phyloP scores from a whole-genome alignment of 2,113 vertebrate genomes.

The Felis catus region DNA sequence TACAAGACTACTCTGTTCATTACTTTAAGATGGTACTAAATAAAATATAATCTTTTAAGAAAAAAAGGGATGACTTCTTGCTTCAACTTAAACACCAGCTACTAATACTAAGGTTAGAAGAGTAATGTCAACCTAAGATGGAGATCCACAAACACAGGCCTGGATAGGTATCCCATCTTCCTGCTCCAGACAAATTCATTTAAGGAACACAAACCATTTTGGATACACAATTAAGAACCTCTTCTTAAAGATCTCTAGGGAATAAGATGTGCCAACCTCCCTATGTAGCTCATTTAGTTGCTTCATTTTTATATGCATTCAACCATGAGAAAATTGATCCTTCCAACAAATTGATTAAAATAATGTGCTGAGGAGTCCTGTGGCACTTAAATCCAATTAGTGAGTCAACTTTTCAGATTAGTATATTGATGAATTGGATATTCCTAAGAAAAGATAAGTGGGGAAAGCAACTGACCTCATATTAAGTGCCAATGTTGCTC shows the following conservation, averaged over 20 bases:
- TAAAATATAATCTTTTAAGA: background rate
- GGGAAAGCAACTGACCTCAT: conserved; percentile 16
- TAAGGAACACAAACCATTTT: conserved; percentile 40
- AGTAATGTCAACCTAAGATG: conserved; percentile 12
- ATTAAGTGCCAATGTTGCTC: conserved; percentile 20
- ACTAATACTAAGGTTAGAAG: conserved; percentile 16
- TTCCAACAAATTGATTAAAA: conserved; percentile 72
- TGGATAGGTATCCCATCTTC: background rate
- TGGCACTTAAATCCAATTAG: conserved; percentile 69
- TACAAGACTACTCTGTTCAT: background rate
- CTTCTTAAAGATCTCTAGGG: conserved; percentile 59
- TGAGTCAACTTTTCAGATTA: conserved; percentile 63
- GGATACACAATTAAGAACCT: conserved; percentile 49
- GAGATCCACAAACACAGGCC: background rate
- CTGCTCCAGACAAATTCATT: conserved; percentile 46
- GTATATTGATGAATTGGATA: conserved; percentile 56
- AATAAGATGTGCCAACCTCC: conserved; percentile 39
- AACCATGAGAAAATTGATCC: conserved; percentile 62
- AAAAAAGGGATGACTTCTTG: background rate
- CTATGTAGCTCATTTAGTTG: conserved; percentile 51
- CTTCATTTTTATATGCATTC: conserved; percentile 62
- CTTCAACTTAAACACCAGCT: background rate
- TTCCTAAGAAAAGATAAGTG: conserved; percentile 26
- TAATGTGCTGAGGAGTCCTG: conserved; percentile 52
- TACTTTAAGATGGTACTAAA: conserved; percentile 24